phyloP scores from a whole-genome alignment of 2,888 invertebrate species.

The Gastracanthus pulcherrimus region DNA sequence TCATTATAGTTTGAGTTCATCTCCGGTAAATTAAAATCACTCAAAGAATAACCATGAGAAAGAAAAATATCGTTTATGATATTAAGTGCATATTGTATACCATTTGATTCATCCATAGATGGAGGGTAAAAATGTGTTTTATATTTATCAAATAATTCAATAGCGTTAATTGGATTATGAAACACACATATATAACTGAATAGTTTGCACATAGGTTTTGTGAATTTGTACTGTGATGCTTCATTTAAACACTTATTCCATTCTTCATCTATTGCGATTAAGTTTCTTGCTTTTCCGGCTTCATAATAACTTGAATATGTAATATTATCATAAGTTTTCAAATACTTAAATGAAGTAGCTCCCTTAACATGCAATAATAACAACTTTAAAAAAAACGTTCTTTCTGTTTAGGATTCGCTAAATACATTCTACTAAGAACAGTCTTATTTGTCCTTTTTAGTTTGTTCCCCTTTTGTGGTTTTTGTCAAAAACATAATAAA shows the following conservation, averaged over 20 bases:
- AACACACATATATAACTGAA: slow-evolving; percentile 49
- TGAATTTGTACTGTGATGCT: slow-evolving; percentile 33
- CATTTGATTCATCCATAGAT: too few species aligned
- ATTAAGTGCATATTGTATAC: too few species aligned
- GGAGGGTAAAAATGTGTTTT: too few species aligned
- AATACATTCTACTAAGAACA: slow-evolving; percentile 43
- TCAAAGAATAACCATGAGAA: too few species aligned
- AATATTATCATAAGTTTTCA: slow-evolving; percentile 11
- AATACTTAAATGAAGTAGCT: slow-evolving; percentile 10
- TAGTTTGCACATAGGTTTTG: slow-evolving; percentile 36
- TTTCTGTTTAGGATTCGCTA: slow-evolving; percentile 36
- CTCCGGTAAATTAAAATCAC: too few species aligned
- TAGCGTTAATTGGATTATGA: slow-evolving; percentile 29
- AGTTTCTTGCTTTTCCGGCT: slow-evolving; percentile 26
- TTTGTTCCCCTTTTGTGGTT: slow-evolving; percentile 25
- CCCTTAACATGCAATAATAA: slow-evolving; percentile 38
- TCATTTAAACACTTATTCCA: too few species aligned
- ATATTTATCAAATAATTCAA: too few species aligned
- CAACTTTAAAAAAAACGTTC: slow-evolving; percentile 47
- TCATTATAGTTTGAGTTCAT: too few species aligned
- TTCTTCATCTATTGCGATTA: too few species aligned
- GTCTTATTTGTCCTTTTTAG: slow-evolving; percentile 23
- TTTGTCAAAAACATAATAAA: slow-evolving; percentile 29
- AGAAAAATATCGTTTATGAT: too few species aligned
- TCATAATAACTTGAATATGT: slow-evolving; percentile 28